Evolutionary conservation across 2,113 vertebrate species (phyloP).

Genomic region (Pelecanus crispus): DNA sequence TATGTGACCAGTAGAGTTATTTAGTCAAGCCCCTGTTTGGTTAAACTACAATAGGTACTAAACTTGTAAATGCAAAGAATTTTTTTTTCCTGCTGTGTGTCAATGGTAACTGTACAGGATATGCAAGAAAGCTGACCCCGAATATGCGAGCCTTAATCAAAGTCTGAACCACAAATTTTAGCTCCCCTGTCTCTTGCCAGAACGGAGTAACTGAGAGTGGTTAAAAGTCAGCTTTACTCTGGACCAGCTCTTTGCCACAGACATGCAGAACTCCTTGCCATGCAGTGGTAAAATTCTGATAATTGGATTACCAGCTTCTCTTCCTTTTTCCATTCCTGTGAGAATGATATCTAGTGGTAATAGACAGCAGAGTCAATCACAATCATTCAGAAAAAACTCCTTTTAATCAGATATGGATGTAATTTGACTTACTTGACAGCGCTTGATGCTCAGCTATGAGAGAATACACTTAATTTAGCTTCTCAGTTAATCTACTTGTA

Average conservation of each 20-base stretch:
- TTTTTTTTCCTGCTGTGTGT: background rate
- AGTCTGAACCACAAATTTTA: background rate
- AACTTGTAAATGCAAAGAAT: background rate
- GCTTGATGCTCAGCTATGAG: background rate
- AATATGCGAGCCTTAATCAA: accelerated
- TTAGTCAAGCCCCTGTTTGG: background rate
- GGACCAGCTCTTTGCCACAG: background rate
- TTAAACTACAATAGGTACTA: background rate
- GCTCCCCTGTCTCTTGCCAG: background rate
- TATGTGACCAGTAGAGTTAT: background rate
- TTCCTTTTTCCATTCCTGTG: background rate
- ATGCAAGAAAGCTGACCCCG: background rate
- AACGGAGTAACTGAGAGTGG: background rate
- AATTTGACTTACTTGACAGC: background rate
- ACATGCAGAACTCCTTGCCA: background rate
- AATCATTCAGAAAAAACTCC: background rate
- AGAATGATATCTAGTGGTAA: background rate
- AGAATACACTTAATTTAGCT: background rate
- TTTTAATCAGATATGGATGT: background rate
- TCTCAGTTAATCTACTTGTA: background rate
- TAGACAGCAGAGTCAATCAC: background rate
- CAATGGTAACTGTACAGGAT: background rate
- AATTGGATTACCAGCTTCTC: background rate
- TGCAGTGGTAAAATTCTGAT: background rate
- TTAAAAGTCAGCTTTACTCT: background rate